phyloP scores from a whole-genome alignment of 2,113 vertebrate genomes.

The Sphaerodactylus townsendi region DNA sequence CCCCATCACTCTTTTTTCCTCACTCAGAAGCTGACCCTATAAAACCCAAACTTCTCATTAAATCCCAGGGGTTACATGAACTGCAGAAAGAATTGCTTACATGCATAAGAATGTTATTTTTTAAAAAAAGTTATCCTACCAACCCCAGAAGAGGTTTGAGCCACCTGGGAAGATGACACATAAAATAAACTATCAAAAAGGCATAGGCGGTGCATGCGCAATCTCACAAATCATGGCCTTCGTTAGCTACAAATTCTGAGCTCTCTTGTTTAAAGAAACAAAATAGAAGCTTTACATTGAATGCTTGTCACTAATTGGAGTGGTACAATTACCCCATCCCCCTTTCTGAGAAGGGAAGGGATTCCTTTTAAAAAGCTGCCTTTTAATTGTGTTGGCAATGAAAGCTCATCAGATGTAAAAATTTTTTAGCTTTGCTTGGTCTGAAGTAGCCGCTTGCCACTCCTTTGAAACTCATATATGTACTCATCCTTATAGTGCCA shows the following conservation, averaged over 20 bases:
- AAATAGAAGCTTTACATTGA: constrained; percentile 7
- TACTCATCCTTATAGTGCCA: constrained; percentile 14
- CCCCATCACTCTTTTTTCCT: background rate
- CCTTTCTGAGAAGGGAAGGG: constrained; percentile 49
- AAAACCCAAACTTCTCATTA: background rate
- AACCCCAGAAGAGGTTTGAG: background rate
- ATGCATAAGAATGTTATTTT: background rate
- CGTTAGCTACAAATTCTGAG: background rate
- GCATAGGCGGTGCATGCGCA: background rate
- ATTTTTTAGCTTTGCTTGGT: constrained; percentile 2
- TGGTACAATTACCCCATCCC: constrained; percentile 33
- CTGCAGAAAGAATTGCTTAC: background rate
- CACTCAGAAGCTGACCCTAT: background rate
- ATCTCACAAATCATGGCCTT: background rate
- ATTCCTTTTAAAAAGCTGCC: constrained; percentile 27
- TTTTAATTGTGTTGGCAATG: background rate
- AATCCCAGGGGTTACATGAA: background rate
- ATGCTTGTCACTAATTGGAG: constrained; percentile 34
- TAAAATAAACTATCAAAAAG: background rate
- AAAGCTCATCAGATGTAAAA: background rate
- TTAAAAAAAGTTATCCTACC: background rate
- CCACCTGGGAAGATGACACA: background rate
- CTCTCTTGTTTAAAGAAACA: background rate
- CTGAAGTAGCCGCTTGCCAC: background rate
- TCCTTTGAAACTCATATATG: constrained; percentile 37